Evolutionary conservation across 2,888 invertebrate genomes (phyloP), one percentile per base, ranked within the genome.

Genomic region (Xestia ashworthii): DNA sequence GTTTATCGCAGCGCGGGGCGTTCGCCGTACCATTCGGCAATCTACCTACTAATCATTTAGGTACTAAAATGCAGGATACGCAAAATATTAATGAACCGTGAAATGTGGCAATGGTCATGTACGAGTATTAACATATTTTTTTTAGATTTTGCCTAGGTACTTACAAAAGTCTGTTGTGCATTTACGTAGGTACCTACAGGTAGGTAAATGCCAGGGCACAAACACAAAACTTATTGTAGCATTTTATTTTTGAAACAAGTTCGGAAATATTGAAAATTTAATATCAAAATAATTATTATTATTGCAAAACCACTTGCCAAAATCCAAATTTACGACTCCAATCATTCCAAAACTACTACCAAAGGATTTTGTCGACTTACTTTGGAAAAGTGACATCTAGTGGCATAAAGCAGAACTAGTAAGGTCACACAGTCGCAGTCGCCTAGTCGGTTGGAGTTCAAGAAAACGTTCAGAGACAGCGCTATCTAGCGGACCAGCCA

Each of bases 1-100:
- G 72, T 58, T 71, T 81, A 80, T 76, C 80, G 75, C 60, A 70
- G 58, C 82, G 48, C 76, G 48, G 32, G 38, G 76, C 76, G 65
- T n/a, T 65, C 32, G 25, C 8, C 19, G 53, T n/a, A 41, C 22
- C 58, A 22, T 64, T 41, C 50, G 46, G 14, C 38, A 66, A 44
- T 71, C 25, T 81, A 62, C n/a, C 14, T 53, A 55, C 32, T 53
- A 68, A 80, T 71, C 67, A 60, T 64, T 80, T 67, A n/a, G n/a
- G n/a, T n/a, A 55, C 5, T 6, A 11, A 70, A 48, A 38, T 73
- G 32, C 55, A 46, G n/a, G 50, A 66, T 66, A 55, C 11, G 55
- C 38, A 9, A 55, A 79, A 65, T 71, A 69, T 25, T 9, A 60
- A 58, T 70, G 22, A 72, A 38, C 72, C 53, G 62, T 62, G 38